Base-by-base conservation (phyloP, 2,113 vertebrate species). In the Rhinopomastus cyanomelas region DNA sequence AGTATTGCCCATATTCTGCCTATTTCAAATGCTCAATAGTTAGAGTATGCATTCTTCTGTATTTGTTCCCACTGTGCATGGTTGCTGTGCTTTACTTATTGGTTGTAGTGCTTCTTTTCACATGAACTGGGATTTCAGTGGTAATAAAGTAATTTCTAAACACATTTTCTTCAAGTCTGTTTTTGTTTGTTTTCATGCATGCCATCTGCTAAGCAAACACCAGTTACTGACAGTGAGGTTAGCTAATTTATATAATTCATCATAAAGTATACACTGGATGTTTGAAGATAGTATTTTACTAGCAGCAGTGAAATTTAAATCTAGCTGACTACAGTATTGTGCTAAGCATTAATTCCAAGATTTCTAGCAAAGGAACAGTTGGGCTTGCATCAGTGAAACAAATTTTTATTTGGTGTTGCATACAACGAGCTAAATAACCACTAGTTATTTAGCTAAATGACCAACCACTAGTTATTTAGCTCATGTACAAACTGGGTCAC, bases 1-100 rank as follows among this genome's bases (percentile, higher is more conserved):
- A 87, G 52, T 62, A 83, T 83, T 94, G 77, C 78, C 75, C 10
- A 75, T 73, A 68, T 87, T 80, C 60, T 92, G 39, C 30, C 48
- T 71, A 30, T 85, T 37, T 93, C 48, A 85, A 18, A 17, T 73
- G 48, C 64, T 87, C 51, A 75, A 5, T 65, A 85, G 30, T 85
- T 86, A 69, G 62, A 60, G 53, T 68, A 56, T 62, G 29, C 20
- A 29, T 72, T 85, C 16, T 42, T 88, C 53, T 61, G 7, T 80
- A 62, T 15, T 75, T 78, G 27, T 92, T 88, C 26, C 32, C 21
- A 44, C 20, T 71, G 37, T 76, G 34, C 27, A 56, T 44, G 62
- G 23, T 32, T 85, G 49, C 61, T 77, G 26, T 79, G 19, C 32
- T 55, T 65, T 59, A 34, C 21, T 51, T 81, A 30, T 13, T 71